Base-by-base conservation (phyloP, 2,888 invertebrate species). In the Andrena minutula region DNA sequence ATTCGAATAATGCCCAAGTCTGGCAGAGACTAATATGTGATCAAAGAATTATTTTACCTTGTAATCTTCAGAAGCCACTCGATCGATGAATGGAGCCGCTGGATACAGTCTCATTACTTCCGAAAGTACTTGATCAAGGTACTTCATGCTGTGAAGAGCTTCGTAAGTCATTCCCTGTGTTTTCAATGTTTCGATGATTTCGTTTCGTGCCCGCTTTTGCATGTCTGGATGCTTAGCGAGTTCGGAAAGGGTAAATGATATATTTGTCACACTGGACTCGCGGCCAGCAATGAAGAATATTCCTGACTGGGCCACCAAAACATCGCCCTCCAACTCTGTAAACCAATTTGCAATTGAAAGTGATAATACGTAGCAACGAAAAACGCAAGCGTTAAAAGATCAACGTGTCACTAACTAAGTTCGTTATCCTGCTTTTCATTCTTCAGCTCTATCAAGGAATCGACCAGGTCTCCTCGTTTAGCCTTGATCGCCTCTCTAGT, bases 281-380 rank as follows among this genome's bases (percentile, higher is more conserved):
- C 89, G 83, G 7, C 92, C 93, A 30, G 93, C 93, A 0, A 91
- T 47, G 28, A 92, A 92, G 68, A 93, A 91, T 23, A 93, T 89
- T 0, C 85, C 86, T 0, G 93, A 88, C 58, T 93, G 92, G 0
- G 90, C 90, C 2, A 92, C 41, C 8, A 93, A 82, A 0, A 51
- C 72, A 35, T 93, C 92, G 0, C 89, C 92, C 1, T 90, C 83
- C 3, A 92, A 89, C 49, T 81, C 93, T 93, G 32, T 8, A 73
- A 51, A 65, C 0, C 26, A 23, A 61, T 68, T 20, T 10, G 8
- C 35, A 35, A 35, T 8, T 0, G 35, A 2, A 35, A 35, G 10
- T 35, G 35, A 35, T 10, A 35, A 35, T 35, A 35, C 35, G 35
- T 35, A 10, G 35, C 0, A 10, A 35, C 35, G 35, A 35, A 35